A percentile compares a stretch with the other conserved stretches of the same genome.
phyloP scores from a whole-genome alignment of 2,113 vertebrate species.

The Chrysemys picta region DNA sequence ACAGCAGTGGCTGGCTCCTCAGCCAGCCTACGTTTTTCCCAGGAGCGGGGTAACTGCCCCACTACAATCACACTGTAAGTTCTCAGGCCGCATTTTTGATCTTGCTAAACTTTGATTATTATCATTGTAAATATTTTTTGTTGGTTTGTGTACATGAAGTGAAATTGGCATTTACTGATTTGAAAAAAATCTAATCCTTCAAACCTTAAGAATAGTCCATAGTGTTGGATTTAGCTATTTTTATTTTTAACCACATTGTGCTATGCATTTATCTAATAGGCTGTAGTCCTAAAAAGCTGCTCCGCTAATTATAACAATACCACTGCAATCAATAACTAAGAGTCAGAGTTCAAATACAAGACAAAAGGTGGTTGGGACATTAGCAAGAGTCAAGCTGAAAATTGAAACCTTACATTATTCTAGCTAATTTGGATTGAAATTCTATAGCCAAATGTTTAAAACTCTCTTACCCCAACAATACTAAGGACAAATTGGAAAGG shows the following conservation, averaged over 20 bases:
- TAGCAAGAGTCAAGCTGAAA: conserved; percentile 44
- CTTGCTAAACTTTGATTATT: not conserved
- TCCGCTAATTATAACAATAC: conserved; percentile 38
- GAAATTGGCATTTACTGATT: not conserved
- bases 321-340: conserved; percentile 19
- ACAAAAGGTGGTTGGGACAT: not conserved
- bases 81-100: not conserved
- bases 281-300: conserved; percentile 36
- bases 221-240: not conserved
- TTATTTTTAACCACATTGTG: conserved; percentile 12
- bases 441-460: conserved; percentile 42
- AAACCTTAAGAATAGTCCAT: not conserved
- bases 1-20: too few species aligned
- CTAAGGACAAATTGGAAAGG: conserved; percentile 60
- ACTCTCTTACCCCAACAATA: conserved; percentile 40
- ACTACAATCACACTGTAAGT: not conserved
- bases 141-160: not conserved
- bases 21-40: too few species aligned
- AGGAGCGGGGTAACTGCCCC: too few species aligned
- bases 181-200: not conserved
- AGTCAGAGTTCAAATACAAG: conserved; percentile 39
- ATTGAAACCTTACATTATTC: conserved; percentile 38
- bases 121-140: not conserved
- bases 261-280: conserved; percentile 35
- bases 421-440: conserved; percentile 58